Evolutionary conservation across 92 coral and sea anemone genomes (phyloP), one percentile per base, ranked within the genome.

Genomic region (Parazoanthus swiftii): DNA sequence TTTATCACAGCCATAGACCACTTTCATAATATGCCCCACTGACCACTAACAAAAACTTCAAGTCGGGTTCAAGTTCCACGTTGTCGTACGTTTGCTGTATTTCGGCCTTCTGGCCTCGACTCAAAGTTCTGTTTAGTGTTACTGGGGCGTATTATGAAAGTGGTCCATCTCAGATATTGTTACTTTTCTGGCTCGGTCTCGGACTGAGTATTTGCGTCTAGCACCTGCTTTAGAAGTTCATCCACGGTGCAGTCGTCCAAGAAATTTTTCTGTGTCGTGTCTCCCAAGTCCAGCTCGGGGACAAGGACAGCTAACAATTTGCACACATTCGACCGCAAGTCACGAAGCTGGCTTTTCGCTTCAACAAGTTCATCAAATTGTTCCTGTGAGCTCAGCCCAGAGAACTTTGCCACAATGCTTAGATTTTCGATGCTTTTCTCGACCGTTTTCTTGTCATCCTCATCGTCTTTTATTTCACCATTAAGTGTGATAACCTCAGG

Each of bases 281-380:
- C 98, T n/a, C 92, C 95, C 39, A 95, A 93, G 25, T 97, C 99
- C 77, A 97, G 81, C 89, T 97, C 99, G 0, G 98, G 97, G 7
- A 95, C 98, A 1, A 97, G 89, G 9, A 95, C 95, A 48, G 94
- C 93, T 56, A 97, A 86, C 66, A 97, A 91, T 80, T 92, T 95
- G 81, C 95, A 95, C 0, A 95, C 99, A 88, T 97, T 95, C 25
- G 85, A 91, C 6, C 99, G 95, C 29, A 97, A 86, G 16, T 76
- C 58, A 50, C 93, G 92, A 71, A 97, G 89, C 77, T 95, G 94
- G 66, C 92, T 93, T 23, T 92, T 92, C 15, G 93, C 88, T 38
- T 88, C 91, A 11, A 90, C 88, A 10, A 95, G 92, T 67, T 90
- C 89, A 11, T 86, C 89, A 79, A 94, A 90, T 65, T 89, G 93